phyloP scores from a whole-genome alignment of 1,140 invertebrate genomes.

The Oncopodura yosiiana region DNA sequence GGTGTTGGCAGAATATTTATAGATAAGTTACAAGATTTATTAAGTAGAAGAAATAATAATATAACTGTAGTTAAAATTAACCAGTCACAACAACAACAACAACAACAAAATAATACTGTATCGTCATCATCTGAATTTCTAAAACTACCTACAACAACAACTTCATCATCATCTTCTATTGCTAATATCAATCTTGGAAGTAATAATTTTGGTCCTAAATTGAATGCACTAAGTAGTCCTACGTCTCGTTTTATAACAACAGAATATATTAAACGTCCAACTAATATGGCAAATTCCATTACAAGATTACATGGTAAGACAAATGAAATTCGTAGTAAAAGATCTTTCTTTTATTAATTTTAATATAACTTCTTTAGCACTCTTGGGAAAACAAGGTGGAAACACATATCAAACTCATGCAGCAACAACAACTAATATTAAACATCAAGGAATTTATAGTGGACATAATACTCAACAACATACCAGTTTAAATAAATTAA shows the following conservation, averaged over 20 bases:
- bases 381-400: no score
- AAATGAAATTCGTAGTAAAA: no score
- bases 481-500: no score
- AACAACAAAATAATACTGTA: not conserved
- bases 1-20: constrained; percentile 18
- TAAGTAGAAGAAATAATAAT: constrained; percentile 1
- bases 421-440: no score
- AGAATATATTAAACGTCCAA: no score
- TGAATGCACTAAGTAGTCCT: no score
- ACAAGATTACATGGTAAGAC: constrained; percentile 4
- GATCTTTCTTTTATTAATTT: no score
- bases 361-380: no score
- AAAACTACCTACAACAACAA: not conserved
- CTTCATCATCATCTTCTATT: not conserved
- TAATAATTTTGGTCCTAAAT: not conserved
- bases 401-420: no score
- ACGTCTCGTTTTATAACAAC: no score
- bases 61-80: constrained; percentile 6
- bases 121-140: constrained; percentile 7
- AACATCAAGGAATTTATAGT: no score
- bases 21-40: constrained; percentile 11
- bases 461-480: no score
- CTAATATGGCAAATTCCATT: constrained; percentile 1
- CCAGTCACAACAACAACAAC: not conserved
- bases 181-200: constrained; percentile 4